These are phyloP conservation scores for Myotis yumanensis DNA, from an alignment of 2,113 vertebrate species.

Conservation along the genomic window DNA sequence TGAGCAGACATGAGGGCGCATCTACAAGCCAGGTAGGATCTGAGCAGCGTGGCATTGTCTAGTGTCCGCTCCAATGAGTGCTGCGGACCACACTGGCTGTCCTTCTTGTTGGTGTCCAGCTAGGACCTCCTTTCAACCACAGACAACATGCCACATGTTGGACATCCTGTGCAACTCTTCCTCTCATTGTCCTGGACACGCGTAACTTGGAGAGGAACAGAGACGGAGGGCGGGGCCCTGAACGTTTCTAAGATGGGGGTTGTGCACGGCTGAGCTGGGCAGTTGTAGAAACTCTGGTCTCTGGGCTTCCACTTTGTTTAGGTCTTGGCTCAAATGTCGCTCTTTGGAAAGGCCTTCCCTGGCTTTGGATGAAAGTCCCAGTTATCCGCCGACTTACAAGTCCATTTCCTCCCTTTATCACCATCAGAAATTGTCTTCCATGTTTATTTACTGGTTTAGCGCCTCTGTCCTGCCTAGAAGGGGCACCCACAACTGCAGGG, in stretches of 20 bases:
- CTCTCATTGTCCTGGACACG: neutral
- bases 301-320: neutral
- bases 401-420: neutral
- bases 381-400: neutral
- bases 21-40: neutral
- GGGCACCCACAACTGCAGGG: neutral
- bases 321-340: neutral
- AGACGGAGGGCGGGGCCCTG: neutral
- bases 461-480: neutral
- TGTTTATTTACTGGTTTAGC: neutral
- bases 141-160: neutral
- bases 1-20: rapidly evolving
- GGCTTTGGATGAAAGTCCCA: neutral
- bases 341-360: neutral
- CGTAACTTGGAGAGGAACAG: rapidly evolving
- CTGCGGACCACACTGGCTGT: neutral
- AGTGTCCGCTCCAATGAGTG: neutral
- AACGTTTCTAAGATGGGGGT: no score
- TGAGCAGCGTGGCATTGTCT: neutral
- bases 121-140: no score
- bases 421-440: neutral
- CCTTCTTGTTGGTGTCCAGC: neutral
- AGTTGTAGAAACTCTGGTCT: no score
- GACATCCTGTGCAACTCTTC: neutral
- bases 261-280: no score